Conservation (phyloP, 1,140 invertebrate species). For the fruit fly (Drosophila melanogaster) region Release_6_plus_ISO1_MT NT_033779.5:4166501-4167000, state of each 20-base stretch:
- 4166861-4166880: conserved; percentile 50
- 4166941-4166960: conserved; percentile 21
- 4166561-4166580: no score
- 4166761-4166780: conserved; percentile 70
- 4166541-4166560: no score
- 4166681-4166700: conserved; percentile 38
- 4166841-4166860: conserved; percentile 42
- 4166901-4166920: conserved; percentile 27
- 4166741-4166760: conserved; percentile 30
- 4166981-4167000: no score
- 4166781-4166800: conserved; percentile 76
- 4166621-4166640: conserved; percentile 32
- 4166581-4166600: background rate
- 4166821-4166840: conserved; percentile 75
- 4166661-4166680: conserved; percentile 8
- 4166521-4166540: no score
- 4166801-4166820: conserved; percentile 76
- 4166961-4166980: background rate
- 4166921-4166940: conserved; percentile 35
- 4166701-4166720: conserved; percentile 63
- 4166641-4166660: conserved; percentile 22
- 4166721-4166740: conserved; percentile 81
- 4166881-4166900: conserved; percentile 24
- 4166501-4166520: no score
- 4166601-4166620: background rate